phyloP scores from a whole-genome alignment of 2,888 invertebrate genomes.

The Ornithoptera priamus region DNA sequence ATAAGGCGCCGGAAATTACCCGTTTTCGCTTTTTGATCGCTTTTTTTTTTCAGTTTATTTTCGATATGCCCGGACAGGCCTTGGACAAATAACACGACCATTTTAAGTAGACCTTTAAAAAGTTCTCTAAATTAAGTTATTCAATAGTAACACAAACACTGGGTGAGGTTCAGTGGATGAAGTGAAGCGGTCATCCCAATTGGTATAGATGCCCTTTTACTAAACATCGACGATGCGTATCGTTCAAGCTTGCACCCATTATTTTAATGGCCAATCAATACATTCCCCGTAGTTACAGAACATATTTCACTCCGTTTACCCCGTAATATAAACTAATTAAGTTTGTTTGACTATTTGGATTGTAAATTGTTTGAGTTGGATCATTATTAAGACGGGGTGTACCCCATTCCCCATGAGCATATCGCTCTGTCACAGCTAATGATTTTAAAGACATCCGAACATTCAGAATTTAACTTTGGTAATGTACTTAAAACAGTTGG shows the following conservation, averaged over 20 bases:
- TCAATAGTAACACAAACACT: conserved; percentile 30
- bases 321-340: conserved; percentile 65
- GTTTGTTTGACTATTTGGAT: conserved; percentile 73
- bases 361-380: conserved; percentile 69
- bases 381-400: conserved; percentile 62
- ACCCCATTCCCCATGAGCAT: conserved; percentile 47
- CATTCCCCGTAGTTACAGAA: conserved; percentile 62
- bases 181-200: conserved; percentile 33
- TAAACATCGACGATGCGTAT: conserved; percentile 54
- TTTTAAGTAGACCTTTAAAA: conserved; percentile 40
- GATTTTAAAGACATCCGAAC: conserved; percentile 34
- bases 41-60: conserved; percentile 61
- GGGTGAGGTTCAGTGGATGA: conserved; percentile 33
- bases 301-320: conserved; percentile 59
- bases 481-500: conserved; percentile 3
- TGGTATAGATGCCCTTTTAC: conserved; percentile 54
- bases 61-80: conserved; percentile 48
- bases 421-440: conserved; percentile 41
- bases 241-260: conserved; percentile 63
- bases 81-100: conserved; percentile 59
- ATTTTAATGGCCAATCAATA: conserved; percentile 74
- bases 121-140: conserved; percentile 22
- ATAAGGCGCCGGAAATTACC: conserved; percentile 75
- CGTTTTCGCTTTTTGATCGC: conserved; percentile 69
- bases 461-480: conserved; percentile 25